Percentiles rank a stretch among this genome's conserved stretches.
phyloP scores from a whole-genome alignment of 2,113 vertebrate genomes.

The Rhombomys opimus region DNA sequence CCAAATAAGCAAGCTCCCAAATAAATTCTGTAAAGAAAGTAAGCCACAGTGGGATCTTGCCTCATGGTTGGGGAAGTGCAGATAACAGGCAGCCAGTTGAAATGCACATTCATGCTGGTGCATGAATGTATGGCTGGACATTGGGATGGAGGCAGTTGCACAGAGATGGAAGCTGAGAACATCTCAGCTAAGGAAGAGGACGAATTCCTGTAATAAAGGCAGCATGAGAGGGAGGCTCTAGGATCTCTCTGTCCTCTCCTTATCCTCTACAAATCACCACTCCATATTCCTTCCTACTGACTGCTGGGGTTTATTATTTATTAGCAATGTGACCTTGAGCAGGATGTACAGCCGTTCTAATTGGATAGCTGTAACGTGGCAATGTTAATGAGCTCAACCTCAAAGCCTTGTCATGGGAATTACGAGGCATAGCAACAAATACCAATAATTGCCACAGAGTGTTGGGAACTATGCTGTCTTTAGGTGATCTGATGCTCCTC shows the following conservation, averaged over 20 bases:
- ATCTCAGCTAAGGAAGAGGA: background rate
- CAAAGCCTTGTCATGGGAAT: constrained; percentile 12
- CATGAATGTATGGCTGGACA: background rate
- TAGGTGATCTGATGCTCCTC: constrained; percentile 1
- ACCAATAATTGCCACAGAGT: background rate
- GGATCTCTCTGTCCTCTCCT: background rate
- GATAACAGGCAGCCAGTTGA: background rate
- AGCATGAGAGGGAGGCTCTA: background rate
- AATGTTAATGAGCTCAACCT: background rate
- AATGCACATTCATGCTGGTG: background rate
- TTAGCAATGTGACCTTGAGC: background rate
- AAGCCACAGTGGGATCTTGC: background rate
- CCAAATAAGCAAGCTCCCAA: background rate
- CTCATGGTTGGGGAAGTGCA: too few relatives aligned
- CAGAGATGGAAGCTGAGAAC: background rate
- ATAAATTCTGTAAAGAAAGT: background rate
- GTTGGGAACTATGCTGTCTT: background rate
- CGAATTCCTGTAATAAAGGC: background rate
- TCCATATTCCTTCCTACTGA: background rate
- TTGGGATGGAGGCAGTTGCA: background rate
- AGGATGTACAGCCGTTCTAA: background rate
- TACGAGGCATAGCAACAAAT: background rate
- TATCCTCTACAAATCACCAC: background rate
- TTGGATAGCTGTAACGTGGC: background rate
- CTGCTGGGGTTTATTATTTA: background rate